Base-by-base conservation (phyloP, 2,113 vertebrate genomes). In the Cyprinodon tularosa region DNA sequence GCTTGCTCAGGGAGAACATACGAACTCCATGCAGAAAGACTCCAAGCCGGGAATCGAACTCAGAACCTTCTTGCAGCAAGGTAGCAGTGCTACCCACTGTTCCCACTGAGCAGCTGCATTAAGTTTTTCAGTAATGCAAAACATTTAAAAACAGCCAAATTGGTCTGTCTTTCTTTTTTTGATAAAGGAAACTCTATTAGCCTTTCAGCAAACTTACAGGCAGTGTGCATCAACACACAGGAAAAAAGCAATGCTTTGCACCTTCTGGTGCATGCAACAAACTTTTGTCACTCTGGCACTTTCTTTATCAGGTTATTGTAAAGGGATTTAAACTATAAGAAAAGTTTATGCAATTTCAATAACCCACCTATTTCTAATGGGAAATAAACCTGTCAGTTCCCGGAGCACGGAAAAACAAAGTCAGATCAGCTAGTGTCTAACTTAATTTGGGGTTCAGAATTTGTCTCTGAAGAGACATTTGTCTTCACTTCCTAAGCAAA, bases 311-410 rank as follows among this genome's bases (percentile, higher is more conserved):
- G 17, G 15, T 53, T 17, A 53, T 53, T 53, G 4, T 20, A 53
- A 53, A 53, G 17, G 50, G 8, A 7, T 45, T 45, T 45, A 10
- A 45, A 45, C 5, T 12, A 45, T 2, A 45, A 11, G 44, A 10
- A 45, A 45, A 45, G 44, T 2, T 45, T 11, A 2, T 8, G 44
- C 44, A 45, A 53, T 5, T 29, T 29, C 29, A 29, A 29, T 53
- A 53, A 20, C 15, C 15, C 14, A 53, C 48, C 6, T 17, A 5
- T 14, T 14, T 45, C 37, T 7, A 20, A 47, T 15, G 57, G 73
- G 38, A 83, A 72, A 69, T 71, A 63, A 73, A 69, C 42, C 68
- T 45, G 65, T 74, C 57, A 71, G 38, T 40, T 80, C 38, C 17
- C 6, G 53, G 47, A 53, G 3, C 13, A 36, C 22, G 29, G 29